Conservation (phyloP, 1,140 invertebrate genomes). For the Oscheius sp. region DNA sequence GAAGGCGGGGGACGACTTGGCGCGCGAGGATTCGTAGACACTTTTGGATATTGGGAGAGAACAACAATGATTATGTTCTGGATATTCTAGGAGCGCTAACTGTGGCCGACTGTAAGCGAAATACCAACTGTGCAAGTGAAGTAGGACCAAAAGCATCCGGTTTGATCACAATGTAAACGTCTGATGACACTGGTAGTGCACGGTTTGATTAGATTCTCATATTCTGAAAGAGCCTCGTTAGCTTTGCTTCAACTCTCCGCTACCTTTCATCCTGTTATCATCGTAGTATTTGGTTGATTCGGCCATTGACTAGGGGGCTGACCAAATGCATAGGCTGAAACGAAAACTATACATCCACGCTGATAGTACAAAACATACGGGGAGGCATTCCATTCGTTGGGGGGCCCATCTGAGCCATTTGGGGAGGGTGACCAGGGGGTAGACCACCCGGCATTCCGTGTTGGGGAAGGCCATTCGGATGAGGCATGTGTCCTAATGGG, state of each 20-base stretch:
- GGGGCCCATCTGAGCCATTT: not conserved
- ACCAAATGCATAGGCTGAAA: conserved; percentile 7
- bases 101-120: not conserved
- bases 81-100: no score
- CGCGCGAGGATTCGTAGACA: no score
- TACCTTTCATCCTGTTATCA: conserved; percentile 26
- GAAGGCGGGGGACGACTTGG: not conserved
- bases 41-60: not conserved
- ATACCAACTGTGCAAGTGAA: not conserved
- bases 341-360: no score
- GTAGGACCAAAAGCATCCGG: not conserved
- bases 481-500: conserved; percentile 21
- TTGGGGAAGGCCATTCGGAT: conserved; percentile 8
- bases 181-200: not conserved
- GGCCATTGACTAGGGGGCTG: conserved; percentile 23
- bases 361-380: not conserved
- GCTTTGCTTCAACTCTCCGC: not conserved
- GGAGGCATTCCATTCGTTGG: conserved; percentile 25
- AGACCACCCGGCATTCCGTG: conserved; percentile 5
- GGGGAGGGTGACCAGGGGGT: not conserved
- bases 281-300: conserved; percentile 19
- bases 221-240: not conserved
- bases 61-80: no score
- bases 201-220: not conserved
- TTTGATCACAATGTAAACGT: conserved; percentile 19